Percentiles rank a stretch among this genome's conserved stretches.
phyloP scores from a whole-genome alignment of 2,888 invertebrate genomes.

The Monopis laevigella region DNA sequence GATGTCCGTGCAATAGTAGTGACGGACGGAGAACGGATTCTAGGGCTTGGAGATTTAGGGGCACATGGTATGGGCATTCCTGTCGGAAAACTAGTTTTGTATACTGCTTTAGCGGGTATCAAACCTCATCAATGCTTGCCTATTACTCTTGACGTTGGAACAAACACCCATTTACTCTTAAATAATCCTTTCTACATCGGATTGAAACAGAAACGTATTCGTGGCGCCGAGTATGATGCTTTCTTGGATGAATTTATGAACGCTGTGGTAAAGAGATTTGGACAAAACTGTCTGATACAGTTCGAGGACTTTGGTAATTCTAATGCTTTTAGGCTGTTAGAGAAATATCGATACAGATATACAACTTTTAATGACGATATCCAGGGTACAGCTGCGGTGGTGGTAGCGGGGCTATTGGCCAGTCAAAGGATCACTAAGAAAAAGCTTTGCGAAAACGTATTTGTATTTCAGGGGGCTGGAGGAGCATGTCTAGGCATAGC shows the following conservation, averaged over 20 bases:
- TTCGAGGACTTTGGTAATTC: constrained; percentile 99
- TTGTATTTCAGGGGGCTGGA: constrained; percentile 97
- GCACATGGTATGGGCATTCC: constrained; percentile 99
- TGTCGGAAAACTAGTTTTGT: constrained; percentile 94
- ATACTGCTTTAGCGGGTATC: constrained; percentile 97
- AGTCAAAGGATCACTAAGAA: constrained; percentile 86
- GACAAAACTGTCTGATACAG: constrained; percentile 86
- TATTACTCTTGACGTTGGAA: constrained; percentile 93
- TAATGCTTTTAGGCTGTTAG: constrained; percentile 94
- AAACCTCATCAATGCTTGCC: constrained; percentile 96
- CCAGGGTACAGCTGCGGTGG: constrained; percentile 96
- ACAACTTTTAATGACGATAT: constrained; percentile 98
- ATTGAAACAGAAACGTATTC: constrained; percentile 82
- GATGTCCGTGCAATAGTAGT: constrained; percentile 92
- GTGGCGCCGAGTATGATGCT: constrained; percentile 88
- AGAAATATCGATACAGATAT: constrained; percentile 86
- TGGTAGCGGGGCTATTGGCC: constrained; percentile 92
- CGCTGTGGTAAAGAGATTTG: constrained; percentile 85
- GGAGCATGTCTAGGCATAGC: constrained; percentile 97
- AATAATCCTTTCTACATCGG: constrained; percentile 97
- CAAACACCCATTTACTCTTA: constrained; percentile 84
- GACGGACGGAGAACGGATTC: constrained; percentile 97
- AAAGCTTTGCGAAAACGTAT: constrained; percentile 81
- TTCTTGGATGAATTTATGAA: constrained; percentile 98
- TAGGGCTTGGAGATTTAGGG: constrained; percentile 97